These are phyloP conservation scores for Stegodyphus dumicola DNA, from an alignment of 1,140 invertebrate species.

Conservation along the genomic window DNA sequence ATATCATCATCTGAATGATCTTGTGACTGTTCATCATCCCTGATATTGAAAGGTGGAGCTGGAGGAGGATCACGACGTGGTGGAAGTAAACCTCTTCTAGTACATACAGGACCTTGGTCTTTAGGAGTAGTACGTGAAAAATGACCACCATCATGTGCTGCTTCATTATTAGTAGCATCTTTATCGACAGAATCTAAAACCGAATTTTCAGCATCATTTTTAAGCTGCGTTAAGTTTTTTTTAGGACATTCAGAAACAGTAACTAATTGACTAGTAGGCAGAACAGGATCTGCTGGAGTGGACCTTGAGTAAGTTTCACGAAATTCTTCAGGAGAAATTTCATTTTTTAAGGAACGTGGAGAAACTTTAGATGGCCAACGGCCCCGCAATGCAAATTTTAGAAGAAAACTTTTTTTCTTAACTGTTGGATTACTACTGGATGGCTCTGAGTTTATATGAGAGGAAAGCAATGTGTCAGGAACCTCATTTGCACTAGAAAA, in stretches of 20 bases:
- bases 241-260: slow-evolving; percentile 16
- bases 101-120: neutral
- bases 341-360: slow-evolving; percentile 59
- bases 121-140: neutral
- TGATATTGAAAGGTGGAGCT: slow-evolving; percentile 52
- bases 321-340: slow-evolving; percentile 64
- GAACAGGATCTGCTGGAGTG: slow-evolving; percentile 13
- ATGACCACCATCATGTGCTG: neutral
- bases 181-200: neutral
- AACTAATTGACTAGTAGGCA: slow-evolving; percentile 39
- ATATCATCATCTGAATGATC: slow-evolving; percentile 54
- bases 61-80: slow-evolving; percentile 50
- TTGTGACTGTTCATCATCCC: slow-evolving; percentile 37
- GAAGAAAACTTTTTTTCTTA: slow-evolving; percentile 66
- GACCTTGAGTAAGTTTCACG: slow-evolving; percentile 63
- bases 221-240: slow-evolving; percentile 21
- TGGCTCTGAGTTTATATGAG: neutral
- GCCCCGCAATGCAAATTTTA: slow-evolving; percentile 66
- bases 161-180: slow-evolving; percentile 13
- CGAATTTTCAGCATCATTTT: slow-evolving; percentile 44
- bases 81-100: slow-evolving; percentile 32
- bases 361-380: slow-evolving; percentile 66
- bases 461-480: neutral
- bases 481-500: slow-evolving; percentile 40
- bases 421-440: neutral